These are phyloP conservation scores for Fulica atra DNA, from an alignment of 2,113 vertebrate species.

Conservation along the genomic window DNA sequence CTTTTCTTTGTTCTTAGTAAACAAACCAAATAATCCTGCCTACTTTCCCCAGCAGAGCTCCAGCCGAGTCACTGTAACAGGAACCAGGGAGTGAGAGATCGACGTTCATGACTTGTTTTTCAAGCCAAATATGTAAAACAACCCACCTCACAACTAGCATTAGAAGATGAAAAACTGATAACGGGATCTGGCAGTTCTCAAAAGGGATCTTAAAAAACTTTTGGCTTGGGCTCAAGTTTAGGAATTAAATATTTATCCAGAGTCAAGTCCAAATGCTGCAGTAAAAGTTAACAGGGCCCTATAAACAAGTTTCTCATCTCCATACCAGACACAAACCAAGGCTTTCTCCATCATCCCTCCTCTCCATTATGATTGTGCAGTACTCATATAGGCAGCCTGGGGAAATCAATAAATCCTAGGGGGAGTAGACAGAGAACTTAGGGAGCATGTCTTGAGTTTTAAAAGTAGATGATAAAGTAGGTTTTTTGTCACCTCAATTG, in stretches of 20 bases:
- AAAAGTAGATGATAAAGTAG: background rate
- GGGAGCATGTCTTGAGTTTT: background rate
- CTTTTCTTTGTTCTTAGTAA: conserved; percentile 52
- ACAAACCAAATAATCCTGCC: conserved; percentile 17
- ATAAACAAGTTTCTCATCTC: background rate
- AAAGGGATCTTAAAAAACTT: conserved; percentile 40
- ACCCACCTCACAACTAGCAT: conserved; percentile 24
- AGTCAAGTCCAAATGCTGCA: background rate
- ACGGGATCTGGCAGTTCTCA: conserved; percentile 44
- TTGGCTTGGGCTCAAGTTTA: conserved; percentile 21
- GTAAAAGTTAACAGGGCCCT: background rate
- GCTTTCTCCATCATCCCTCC: background rate
- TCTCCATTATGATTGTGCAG: background rate
- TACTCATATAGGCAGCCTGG: background rate
- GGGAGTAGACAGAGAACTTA: background rate
- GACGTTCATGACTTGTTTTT: conserved; percentile 36
- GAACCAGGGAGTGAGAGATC: conserved; percentile 3
- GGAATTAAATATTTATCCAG: conserved; percentile 42
- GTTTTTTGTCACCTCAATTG: background rate
- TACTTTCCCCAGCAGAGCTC: background rate
- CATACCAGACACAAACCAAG: background rate
- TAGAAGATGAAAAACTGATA: conserved; percentile 62
- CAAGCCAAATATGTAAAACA: conserved; percentile 31
- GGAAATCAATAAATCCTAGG: background rate
- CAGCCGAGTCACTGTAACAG: conserved; percentile 7